Evolutionary conservation across 2,113 vertebrate genomes (phyloP), one percentile per base, ranked within the genome.

Genomic region (Sapayoa aenigma): DNA sequence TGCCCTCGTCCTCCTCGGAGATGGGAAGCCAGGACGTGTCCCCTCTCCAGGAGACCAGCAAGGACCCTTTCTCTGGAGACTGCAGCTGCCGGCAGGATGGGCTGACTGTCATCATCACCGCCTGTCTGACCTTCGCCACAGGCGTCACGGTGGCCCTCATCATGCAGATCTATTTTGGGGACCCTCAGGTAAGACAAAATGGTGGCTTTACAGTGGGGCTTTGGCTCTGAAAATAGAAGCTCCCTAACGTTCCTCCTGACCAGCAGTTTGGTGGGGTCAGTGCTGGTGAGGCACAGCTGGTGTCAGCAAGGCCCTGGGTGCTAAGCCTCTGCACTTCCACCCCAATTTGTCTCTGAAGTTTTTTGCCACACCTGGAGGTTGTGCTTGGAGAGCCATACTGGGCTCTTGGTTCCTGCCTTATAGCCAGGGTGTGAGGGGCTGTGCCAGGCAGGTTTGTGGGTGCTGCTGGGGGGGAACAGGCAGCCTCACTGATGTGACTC

Each of bases 141-240:
- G 99, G 99, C 1, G 99, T 99, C 96, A 99, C 99, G 0, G 97
- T 99, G 65, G 99, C 99, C 22, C 98, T 99, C 50, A 98, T 99
- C 91, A 98, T 99, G 98, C 99, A 99, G 98, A 99, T 99, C 97
- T 99, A 99, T 96, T 99, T 99, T 75, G 99, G 99, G 73, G 99
- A 99, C 92, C 99, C 99, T 53, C 99, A 99, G 99, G 99, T 99
- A 94, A 96, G 95, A 59, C 4, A 3, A 24, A 79, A 5, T 20
- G 6, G 52, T 17, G 37, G 35, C n/a, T 84, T 62, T 63, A 6
- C 7, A 7, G 22, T 35, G 5, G 1, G 23, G 33, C 23, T 75
- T 68, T 28, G 30, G 30, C 18, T 65, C 44, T 3, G 7, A 50
- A 46, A 67, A 31, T 13, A 14, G 87, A 16, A 87, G 42, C 21